A percentile compares a stretch with the other conserved stretches of the same genome.
phyloP scores from a whole-genome alignment of 2,888 invertebrate species.

The Hirtodrosophila cameraria region DNA sequence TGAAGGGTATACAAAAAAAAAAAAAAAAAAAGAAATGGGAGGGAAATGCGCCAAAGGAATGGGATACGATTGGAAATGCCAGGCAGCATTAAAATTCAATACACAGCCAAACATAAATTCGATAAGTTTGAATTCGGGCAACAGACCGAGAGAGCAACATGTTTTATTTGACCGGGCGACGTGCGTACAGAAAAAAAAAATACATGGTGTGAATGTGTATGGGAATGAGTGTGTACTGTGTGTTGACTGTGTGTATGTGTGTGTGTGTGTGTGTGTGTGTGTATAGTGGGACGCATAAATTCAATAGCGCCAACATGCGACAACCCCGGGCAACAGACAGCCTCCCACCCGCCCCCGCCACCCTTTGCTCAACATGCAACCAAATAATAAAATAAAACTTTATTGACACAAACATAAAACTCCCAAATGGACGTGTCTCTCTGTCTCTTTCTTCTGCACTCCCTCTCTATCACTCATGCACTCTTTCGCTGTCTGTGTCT shows the following conservation, averaged over 20 bases:
- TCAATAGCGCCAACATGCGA: constrained; percentile 69
- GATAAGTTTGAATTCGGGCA: constrained; percentile 71
- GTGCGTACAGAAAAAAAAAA: constrained; percentile 39
- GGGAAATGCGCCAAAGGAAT: background rate
- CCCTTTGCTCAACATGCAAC: constrained; percentile 2
- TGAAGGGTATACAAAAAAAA: background rate
- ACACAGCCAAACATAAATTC: constrained; percentile 75
- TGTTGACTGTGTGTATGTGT: constrained; percentile 25
- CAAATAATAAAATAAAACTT: constrained; percentile 78
- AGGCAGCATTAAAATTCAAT: constrained; percentile 75
- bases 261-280: constrained; percentile 18
- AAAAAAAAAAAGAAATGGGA: background rate
- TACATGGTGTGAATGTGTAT: constrained; percentile 1
- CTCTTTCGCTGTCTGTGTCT: background rate
- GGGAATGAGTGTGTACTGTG: constrained; percentile 8
- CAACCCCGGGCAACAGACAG: constrained; percentile 39
- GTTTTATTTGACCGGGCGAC: constrained; percentile 69
- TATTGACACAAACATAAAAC: constrained; percentile 75
- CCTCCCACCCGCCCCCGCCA: background rate
- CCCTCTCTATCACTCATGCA: background rate
- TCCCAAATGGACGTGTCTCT: constrained; percentile 57
- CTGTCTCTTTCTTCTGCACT: background rate
- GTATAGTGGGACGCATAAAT: constrained; percentile 56
- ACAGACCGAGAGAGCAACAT: constrained; percentile 67
- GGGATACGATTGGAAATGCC: constrained; percentile 37